A percentile compares a stretch with the other conserved stretches of the same genome.
Conservation (phyloP, 92 coral and sea anemone species). For the Palythoa grandiflora region DNA sequence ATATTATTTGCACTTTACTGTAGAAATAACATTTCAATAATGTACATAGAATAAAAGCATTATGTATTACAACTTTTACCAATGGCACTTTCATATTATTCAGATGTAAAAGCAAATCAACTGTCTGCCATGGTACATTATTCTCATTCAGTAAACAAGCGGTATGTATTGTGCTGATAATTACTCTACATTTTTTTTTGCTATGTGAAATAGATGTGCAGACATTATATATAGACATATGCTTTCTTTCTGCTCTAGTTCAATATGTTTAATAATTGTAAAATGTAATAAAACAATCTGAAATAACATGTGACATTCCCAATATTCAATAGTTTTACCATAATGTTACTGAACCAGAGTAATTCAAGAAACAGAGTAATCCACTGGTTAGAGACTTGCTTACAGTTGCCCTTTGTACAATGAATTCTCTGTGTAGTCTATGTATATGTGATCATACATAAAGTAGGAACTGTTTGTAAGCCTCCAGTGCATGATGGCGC, state of each 20-base stretch:
- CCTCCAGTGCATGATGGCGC: too few relatives aligned
- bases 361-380: slow-evolving; percentile 46
- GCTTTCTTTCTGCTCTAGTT: slow-evolving; percentile 40
- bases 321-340: slow-evolving; percentile 33
- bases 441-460: too few relatives aligned
- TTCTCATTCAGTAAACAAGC: slow-evolving; percentile 36
- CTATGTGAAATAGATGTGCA: slow-evolving; percentile 39
- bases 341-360: slow-evolving; percentile 34
- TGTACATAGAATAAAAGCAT: slow-evolving; percentile 51
- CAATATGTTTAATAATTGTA: slow-evolving; percentile 41
- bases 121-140: slow-evolving; percentile 42
- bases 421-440: too few relatives aligned
- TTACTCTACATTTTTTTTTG: slow-evolving; percentile 40
- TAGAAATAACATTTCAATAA: slow-evolving; percentile 51
- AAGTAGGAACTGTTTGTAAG: too few relatives aligned
- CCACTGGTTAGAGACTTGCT: slow-evolving; percentile 20
- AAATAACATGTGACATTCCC: slow-evolving; percentile 50
- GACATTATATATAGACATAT: slow-evolving; percentile 20
- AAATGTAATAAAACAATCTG: slow-evolving; percentile 45
- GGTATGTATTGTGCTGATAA: slow-evolving; percentile 51
- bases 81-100: slow-evolving; percentile 44
- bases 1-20: slow-evolving; percentile 52
- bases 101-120: slow-evolving; percentile 41
- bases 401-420: slow-evolving; percentile 50
- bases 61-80: slow-evolving; percentile 25